phyloP scores from a whole-genome alignment of 1,140 invertebrate species.

The Heliconius himera region DNA sequence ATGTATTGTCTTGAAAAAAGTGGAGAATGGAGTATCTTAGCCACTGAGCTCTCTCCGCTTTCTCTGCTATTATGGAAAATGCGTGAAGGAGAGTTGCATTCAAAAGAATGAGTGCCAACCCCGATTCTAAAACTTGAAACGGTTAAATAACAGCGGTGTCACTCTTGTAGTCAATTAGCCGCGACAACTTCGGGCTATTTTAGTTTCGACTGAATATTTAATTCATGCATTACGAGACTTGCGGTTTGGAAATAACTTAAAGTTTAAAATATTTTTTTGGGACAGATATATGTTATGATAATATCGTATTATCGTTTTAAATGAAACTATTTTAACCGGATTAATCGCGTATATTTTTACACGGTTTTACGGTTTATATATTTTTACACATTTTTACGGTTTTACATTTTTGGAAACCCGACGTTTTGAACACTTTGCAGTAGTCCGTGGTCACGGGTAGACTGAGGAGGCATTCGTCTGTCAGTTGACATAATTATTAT shows the following conservation, averaged over 20 bases:
- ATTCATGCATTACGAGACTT: slow-evolving; percentile 1
- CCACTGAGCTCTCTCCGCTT: background rate
- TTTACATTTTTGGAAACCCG: too few relatives aligned
- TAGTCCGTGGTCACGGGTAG: background rate
- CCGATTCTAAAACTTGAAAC: background rate
- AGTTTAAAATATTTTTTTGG: background rate
- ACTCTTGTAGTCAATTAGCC: slow-evolving; percentile 41
- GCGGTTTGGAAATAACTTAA: background rate
- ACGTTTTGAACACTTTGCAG: too few relatives aligned
- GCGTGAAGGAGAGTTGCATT: too few relatives aligned
- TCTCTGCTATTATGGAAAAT: too few relatives aligned
- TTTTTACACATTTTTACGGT: too few relatives aligned
- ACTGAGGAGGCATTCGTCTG: too few relatives aligned
- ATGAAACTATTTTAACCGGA: too few relatives aligned
- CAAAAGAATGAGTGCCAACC: background rate
- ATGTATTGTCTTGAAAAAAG: too few relatives aligned
- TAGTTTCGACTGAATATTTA: background rate
- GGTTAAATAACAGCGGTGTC: slow-evolving; percentile 43
- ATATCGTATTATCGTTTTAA: too few relatives aligned
- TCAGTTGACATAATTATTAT: too few relatives aligned
- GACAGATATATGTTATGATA: background rate
- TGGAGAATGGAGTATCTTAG: background rate
- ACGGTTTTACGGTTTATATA: too few relatives aligned
- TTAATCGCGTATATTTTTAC: too few relatives aligned
- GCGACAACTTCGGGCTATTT: background rate